Evolutionary conservation across 2,888 invertebrate species (phyloP).

Genomic region (Villa cingulata): DNA sequence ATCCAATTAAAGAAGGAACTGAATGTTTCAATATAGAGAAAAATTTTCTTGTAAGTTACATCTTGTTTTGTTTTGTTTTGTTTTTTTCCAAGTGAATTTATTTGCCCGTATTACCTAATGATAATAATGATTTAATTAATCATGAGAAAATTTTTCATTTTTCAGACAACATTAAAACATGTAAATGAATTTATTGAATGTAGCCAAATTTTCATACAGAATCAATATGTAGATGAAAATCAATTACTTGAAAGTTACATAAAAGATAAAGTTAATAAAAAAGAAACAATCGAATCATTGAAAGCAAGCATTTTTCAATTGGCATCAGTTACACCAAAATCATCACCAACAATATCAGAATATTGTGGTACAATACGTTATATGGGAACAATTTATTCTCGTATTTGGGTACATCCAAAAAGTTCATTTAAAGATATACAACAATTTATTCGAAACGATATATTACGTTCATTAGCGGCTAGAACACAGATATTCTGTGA

Average conservation of each 20-base stretch:
- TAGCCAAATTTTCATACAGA: constrained; percentile 61
- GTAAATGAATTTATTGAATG: constrained; percentile 38
- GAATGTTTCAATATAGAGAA: constrained; percentile 27
- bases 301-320: constrained; percentile 35
- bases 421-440: constrained; percentile 60
- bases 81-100: no score
- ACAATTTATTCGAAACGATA: constrained; percentile 64
- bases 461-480: constrained; percentile 69
- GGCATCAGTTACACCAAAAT: neutral
- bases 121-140: no score
- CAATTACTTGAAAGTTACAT: constrained; percentile 49
- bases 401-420: constrained; percentile 67
- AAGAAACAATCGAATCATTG: constrained; percentile 17
- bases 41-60: constrained; percentile 24
- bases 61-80: constrained; percentile 9
- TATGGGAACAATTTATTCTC: constrained; percentile 32
- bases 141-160: no score
- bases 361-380: constrained; percentile 21
- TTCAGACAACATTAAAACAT: constrained; percentile 38
- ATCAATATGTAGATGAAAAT: constrained; percentile 48
- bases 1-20: constrained; percentile 51
- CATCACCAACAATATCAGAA: constrained; percentile 6
- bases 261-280: constrained; percentile 41
- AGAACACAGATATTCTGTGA: constrained; percentile 87
- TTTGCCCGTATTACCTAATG: no score